Base-by-base conservation (phyloP, 1,140 invertebrate species). In the Achatina immaculata region DNA sequence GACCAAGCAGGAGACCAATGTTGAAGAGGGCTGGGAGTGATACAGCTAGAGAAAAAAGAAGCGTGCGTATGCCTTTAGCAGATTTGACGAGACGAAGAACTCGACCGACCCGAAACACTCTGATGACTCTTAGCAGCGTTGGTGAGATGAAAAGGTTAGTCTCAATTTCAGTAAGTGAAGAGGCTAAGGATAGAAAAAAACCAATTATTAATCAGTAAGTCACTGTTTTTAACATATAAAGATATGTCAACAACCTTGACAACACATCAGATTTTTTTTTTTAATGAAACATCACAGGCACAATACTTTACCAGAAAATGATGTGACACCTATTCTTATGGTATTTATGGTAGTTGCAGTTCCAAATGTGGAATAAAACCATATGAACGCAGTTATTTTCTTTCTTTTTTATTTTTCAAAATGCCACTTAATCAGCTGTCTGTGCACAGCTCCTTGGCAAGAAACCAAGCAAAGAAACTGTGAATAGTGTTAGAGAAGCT, bases 111-210 rank as follows among this genome's bases (percentile, higher is more conserved):
- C 99, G 98, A 73, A 98, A 98, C 87, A 99, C 97, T 90, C 98
- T 94, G 74, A 99, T 97, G 81, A 99, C 98, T 92, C 98, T 95
- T 84, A 99, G 94, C 90, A 99, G 93, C 80, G 98, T 99, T 62
- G 98, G 98, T 76, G 97, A 99, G 86, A 99, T 96, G 92, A 99
- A 97, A 93, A 98, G 98, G 92, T 97, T 97, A 90, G 97, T 96
- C 90, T 99, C 98, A 88, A 98, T 95, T 92, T 98, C 97, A 92
- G 96, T 96, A 90, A 99, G 93, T 87, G 97, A 95, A 93, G 98
- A 93, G 94, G 96, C 97, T 98, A 92, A 83, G 90, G 89, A 75
- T 84, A 42, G 89, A 73, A 91, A 90, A 89, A 83, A 88, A 87
- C 89, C 71, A 48, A 77, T 21, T 55, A 38, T 4, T 21, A n/a